Evolutionary conservation across 2,797 vertebrate species (phyloP).

Genomic region (Notolabrus celidotus): DNA sequence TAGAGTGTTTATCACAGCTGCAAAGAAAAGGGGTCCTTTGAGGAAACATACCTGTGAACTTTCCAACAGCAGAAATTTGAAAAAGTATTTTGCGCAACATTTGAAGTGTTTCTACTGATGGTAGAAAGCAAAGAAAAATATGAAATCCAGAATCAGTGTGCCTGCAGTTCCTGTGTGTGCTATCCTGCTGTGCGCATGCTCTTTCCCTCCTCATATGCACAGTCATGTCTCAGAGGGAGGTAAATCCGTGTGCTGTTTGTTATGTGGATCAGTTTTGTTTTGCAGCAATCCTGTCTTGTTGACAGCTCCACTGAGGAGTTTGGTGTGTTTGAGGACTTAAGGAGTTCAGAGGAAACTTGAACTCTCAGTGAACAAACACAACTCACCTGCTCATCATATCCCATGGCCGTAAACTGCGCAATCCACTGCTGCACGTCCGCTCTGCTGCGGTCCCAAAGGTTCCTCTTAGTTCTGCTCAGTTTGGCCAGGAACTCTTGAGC

Average conservation of each 20-base stretch:
- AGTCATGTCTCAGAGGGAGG: neutral
- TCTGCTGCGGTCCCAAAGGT: constrained; percentile 91
- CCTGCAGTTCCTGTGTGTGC: neutral
- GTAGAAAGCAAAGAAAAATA: neutral
- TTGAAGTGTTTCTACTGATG: neutral
- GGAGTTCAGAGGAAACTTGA: neutral
- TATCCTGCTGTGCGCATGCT: neutral
- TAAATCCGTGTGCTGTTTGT: neutral
- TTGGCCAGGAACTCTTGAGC: constrained; percentile 91
- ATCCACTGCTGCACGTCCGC: constrained; percentile 96
- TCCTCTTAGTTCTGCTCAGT: constrained; percentile 87
- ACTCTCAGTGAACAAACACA: neutral
- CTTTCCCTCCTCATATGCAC: neutral
- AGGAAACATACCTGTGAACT: neutral
- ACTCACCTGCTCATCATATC: constrained; percentile 92
- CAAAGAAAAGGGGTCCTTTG: neutral
- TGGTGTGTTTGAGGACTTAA: neutral
- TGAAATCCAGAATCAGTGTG: neutral
- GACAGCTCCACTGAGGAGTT: neutral
- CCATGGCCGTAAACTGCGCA: constrained; percentile 93
- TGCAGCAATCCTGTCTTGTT: neutral
- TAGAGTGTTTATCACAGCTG: no score
- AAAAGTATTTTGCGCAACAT: neutral
- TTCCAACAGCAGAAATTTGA: neutral
- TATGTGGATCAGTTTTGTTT: neutral